These are phyloP conservation scores for Temnothorax ravouxi DNA, from an alignment of 2,888 invertebrate genomes.

Conservation along the genomic window DNA sequence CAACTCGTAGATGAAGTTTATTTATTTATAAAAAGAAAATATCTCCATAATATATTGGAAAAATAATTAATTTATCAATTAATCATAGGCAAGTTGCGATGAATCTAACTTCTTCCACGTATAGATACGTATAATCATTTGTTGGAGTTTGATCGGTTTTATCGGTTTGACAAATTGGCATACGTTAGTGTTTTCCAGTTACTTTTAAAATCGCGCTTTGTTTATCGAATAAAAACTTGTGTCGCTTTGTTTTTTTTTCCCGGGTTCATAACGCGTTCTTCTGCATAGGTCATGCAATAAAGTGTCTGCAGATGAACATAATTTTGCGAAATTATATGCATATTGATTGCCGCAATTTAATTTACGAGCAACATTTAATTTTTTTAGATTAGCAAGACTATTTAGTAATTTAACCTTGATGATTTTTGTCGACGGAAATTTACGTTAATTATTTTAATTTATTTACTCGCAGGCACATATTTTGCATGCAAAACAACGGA, in stretches of 20 bases:
- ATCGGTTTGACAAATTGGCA: not conserved
- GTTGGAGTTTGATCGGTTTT: not conserved
- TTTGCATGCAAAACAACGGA: not conserved
- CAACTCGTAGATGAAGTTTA: not conserved
- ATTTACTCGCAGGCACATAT: too few relatives aligned
- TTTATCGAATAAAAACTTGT: not conserved
- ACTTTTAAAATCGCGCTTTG: not conserved
- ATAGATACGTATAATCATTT: not conserved
- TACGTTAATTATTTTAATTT: not conserved
- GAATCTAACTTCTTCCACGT: not conserved
- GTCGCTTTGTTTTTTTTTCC: too few relatives aligned
- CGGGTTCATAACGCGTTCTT: not conserved
- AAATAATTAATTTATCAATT: not conserved
- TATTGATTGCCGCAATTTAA: not conserved
- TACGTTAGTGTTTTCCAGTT: not conserved
- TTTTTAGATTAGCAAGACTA: not conserved
- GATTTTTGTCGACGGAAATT: not conserved
- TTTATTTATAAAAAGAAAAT: not conserved
- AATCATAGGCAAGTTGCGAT: not conserved
- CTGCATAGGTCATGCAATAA: not conserved
- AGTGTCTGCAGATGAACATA: not conserved
- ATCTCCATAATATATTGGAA: not conserved
- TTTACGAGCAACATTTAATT: not conserved
- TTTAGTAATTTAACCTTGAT: not conserved
- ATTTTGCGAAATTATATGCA: not conserved